Evolutionary conservation across 2,113 vertebrate genomes (phyloP).

Genomic region (Ivindomyrus marchei): DNA sequence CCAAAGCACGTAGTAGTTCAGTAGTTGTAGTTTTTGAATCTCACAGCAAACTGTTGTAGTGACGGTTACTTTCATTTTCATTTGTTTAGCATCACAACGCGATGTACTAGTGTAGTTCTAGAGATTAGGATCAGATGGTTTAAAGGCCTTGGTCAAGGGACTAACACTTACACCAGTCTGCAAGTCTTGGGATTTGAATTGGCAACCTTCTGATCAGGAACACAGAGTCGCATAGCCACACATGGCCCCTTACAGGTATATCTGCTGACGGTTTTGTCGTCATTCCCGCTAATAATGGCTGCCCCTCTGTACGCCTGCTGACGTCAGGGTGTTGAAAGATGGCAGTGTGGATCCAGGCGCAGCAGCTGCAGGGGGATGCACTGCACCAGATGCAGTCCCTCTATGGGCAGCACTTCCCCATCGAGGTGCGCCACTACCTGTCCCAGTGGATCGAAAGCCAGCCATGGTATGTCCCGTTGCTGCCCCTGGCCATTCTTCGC

Average conservation of each 20-base stretch:
- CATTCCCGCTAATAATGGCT: not conserved
- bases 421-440: slow-evolving; percentile 89
- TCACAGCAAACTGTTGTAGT: not conserved
- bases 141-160: not conserved
- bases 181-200: not conserved
- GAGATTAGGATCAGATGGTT: not conserved
- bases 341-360: slow-evolving; percentile 91
- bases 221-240: not conserved
- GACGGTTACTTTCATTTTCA: not conserved
- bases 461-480: slow-evolving; percentile 62
- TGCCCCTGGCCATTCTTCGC: not conserved
- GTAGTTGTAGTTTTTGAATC: not conserved
- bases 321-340: slow-evolving; percentile 70
- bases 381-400: slow-evolving; percentile 89
- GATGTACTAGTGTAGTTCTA: not conserved
- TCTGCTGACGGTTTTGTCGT: not conserved
- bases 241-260: not conserved
- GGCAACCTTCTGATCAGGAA: not conserved
- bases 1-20: too few species aligned
- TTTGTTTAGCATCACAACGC: not conserved
- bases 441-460: slow-evolving; percentile 89
- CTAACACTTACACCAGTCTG: not conserved
- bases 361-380: slow-evolving; percentile 87
- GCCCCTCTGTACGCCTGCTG: too few species aligned
- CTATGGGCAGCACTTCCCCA: slow-evolving; percentile 89